phyloP scores from a whole-genome alignment of 1,140 invertebrate genomes.

The Lepidostoma basale region DNA sequence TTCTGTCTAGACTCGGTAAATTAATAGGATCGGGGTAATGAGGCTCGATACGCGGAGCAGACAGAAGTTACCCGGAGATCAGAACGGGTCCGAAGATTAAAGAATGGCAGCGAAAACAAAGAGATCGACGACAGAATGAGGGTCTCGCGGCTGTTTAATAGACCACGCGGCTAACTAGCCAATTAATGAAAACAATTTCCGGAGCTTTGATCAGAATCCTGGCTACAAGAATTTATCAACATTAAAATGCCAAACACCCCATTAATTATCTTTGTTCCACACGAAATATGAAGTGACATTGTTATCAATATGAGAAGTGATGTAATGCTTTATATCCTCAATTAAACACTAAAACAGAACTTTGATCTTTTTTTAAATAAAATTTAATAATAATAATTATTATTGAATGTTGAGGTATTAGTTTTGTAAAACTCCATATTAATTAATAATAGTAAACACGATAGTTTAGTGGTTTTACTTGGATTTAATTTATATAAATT shows the following conservation, averaged over 20 bases:
- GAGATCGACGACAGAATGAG: constrained; percentile 28
- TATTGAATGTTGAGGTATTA: no score
- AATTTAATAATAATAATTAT: background rate
- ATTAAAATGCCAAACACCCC: constrained; percentile 21
- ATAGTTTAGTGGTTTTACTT: no score
- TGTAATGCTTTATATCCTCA: background rate
- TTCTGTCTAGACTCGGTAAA: no score
- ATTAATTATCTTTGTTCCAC: background rate
- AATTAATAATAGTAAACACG: no score
- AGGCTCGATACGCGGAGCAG: no score
- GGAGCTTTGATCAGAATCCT: constrained; percentile 33
- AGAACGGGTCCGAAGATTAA: no score
- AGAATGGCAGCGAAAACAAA: no score
- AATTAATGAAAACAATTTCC: constrained; percentile 45
- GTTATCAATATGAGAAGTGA: background rate
- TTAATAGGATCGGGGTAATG: no score
- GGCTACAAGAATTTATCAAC: constrained; percentile 5
- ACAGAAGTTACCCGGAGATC: no score
- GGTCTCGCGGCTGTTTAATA: constrained; percentile 29
- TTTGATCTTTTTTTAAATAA: background rate
- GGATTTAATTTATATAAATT: no score
- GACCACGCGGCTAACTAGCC: constrained; percentile 32
- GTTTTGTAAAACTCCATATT: no score
- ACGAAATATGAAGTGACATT: background rate
- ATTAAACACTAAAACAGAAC: no score